phyloP scores from a whole-genome alignment of 2,113 vertebrate species.

The Pantherophis guttatus region DNA sequence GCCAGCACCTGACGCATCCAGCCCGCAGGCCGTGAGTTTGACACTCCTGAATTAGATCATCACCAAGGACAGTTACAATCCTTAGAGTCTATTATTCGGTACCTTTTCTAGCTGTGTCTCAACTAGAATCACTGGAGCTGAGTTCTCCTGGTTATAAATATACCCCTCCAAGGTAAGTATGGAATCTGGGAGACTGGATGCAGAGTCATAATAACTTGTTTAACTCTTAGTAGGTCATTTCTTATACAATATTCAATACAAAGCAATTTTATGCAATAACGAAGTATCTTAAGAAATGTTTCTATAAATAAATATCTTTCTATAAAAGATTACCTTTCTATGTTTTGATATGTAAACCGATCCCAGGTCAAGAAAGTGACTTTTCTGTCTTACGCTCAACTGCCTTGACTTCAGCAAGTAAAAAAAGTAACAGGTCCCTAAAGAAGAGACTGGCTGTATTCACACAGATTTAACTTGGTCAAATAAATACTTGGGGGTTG shows the following conservation, averaged over 20 bases:
- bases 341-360: neutral
- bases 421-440: neutral
- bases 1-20: too few relatives aligned
- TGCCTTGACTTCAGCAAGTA: neutral
- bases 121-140: neutral
- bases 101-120: neutral
- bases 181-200: neutral
- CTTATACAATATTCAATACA: neutral
- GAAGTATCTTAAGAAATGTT: neutral
- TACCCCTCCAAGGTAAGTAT: neutral
- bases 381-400: neutral
- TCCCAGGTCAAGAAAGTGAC: neutral
- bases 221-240: neutral
- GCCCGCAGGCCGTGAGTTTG: too few relatives aligned
- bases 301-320: neutral
- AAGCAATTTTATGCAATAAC: neutral
- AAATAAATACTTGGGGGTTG: too few relatives aligned
- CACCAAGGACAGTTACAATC: neutral
- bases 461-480: too few relatives aligned
- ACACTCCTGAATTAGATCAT: neutral
- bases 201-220: neutral
- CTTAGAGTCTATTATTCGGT: neutral
- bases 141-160: neutral
- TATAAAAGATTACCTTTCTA: neutral
- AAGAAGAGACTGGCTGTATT: too few relatives aligned